A percentile compares a stretch with the other conserved stretches of the same genome.
phyloP scores from a whole-genome alignment of 2,797 vertebrate genomes.

The Pseudochromis fuscus region DNA sequence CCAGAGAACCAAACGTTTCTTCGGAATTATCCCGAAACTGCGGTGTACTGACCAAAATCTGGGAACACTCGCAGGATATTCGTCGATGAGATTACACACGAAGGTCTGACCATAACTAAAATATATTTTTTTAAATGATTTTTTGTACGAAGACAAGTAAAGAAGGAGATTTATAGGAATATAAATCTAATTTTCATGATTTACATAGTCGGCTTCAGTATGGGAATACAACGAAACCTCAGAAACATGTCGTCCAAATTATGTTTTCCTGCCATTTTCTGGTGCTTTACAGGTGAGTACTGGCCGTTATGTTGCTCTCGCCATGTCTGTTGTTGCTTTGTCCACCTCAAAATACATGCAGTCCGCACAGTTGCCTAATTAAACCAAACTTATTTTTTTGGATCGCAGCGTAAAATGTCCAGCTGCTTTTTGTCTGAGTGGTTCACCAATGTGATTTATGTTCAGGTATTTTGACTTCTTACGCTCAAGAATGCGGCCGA shows the following conservation, averaged over 20 bases:
- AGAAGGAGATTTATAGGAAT: neutral
- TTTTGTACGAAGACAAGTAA: rapidly evolving
- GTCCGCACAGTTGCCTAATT: neutral
- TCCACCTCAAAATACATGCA: neutral
- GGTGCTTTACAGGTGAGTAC: conserved; percentile 69
- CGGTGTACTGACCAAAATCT: rapidly evolving
- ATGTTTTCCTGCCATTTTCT: conserved; percentile 19
- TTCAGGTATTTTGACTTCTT: conserved; percentile 53
- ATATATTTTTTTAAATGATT: neutral
- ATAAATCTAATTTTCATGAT: neutral
- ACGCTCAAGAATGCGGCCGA: conserved; percentile 77
- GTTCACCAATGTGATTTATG: neutral
- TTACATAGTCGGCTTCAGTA: neutral
- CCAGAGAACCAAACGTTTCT: neutral
- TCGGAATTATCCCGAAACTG: neutral
- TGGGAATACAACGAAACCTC: neutral
- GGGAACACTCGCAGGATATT: neutral
- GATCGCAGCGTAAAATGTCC: neutral
- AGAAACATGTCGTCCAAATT: conserved; percentile 43
- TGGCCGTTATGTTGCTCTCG: neutral
- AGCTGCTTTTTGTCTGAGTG: rapidly evolving
- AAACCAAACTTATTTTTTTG: neutral
- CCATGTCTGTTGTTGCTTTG: conserved; percentile 23
- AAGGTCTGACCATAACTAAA: neutral
- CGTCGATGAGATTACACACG: neutral